Evolutionary conservation across 2,888 invertebrate genomes (phyloP).

Genomic region (Acheta domesticus): DNA sequence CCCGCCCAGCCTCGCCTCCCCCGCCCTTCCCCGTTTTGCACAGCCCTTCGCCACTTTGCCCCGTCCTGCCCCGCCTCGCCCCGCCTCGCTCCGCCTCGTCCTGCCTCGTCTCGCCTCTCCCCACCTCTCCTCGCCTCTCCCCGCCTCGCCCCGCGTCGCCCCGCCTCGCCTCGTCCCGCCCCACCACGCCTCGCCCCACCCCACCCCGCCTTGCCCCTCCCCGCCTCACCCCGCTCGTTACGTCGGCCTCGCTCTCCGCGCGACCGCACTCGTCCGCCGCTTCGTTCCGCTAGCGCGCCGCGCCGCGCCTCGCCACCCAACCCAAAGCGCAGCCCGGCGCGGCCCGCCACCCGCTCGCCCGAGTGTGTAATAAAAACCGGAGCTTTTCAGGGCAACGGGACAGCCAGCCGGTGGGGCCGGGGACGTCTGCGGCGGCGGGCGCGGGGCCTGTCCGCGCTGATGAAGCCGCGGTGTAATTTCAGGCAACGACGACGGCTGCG

Average conservation of each 20-base stretch:
- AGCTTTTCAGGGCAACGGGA: conserved; percentile 18
- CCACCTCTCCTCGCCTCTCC: neutral
- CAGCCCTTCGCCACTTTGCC: too few relatives aligned
- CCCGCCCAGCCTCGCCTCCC: too few relatives aligned
- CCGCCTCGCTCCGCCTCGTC: neutral
- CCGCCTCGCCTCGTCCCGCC: neutral
- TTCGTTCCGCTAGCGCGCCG: neutral
- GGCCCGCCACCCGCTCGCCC: neutral
- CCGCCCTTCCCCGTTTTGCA: too few relatives aligned
- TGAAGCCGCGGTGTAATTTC: conserved; percentile 9
- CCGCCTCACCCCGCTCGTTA: neutral
- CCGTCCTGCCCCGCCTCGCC: too few relatives aligned
- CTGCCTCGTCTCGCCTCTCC: neutral
- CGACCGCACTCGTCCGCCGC: too few relatives aligned
- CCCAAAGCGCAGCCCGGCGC: neutral
- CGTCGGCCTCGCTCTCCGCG: neutral
- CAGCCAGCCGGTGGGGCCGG: neutral
- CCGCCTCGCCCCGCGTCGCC: too few relatives aligned
- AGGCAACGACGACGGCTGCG: neutral
- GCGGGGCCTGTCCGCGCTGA: neutral
- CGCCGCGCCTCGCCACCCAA: neutral
- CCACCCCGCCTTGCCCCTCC: too few relatives aligned
- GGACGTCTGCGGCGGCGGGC: neutral
- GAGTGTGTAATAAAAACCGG: neutral
- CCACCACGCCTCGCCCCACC: neutral